Evolutionary conservation across 2,888 invertebrate genomes (phyloP), one percentile per base, ranked within the genome.

Genomic region (Lepidocyrtoides sp.): DNA sequence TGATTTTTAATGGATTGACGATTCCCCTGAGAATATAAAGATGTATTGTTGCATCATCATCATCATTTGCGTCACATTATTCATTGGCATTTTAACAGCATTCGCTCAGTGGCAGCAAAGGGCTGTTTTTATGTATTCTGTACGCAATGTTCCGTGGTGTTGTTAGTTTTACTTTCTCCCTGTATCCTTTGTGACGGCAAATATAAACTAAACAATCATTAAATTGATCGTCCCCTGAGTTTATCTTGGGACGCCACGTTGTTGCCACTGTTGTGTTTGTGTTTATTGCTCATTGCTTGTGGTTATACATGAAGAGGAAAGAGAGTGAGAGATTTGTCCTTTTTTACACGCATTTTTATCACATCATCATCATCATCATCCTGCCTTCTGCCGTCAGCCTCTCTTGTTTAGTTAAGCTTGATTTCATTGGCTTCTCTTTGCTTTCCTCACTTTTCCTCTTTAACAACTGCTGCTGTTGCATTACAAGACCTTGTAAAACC

Each of bases 1-100:
- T 93, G 94, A 93, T 93, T 94, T 94, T 93, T 94, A 93, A 94
- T 94, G 93, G 94, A 86, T 91, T 91, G 90, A 85, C 86, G 90
- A 85, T 86, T 91, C 90, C 81, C 90, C 48, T 69, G 90, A 85
- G 90, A 91, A 79, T 75, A 81, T 69, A 79, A 81, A 57, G 84
- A 77, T 77, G 77, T 66, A 79, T 77, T 84, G 66, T 84, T 79
- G 84, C 90, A 84, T 89, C 89, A 60, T 79, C 54, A 79, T 75
- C 44, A 23, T 75, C 44, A 26, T 51, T 79, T 79, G 54, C 29
- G 75, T 79, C 54, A 57, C 79, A 57, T 79, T 79, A 57, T 79
- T 79, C 32, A 79, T 79, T 79, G 79, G 57, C 79, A 20, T 57
- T 79, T 79, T 12, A 32, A 29, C 54, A 29, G 54, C n/a, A 7